phyloP scores from a whole-genome alignment of 1,140 invertebrate genomes.

The Xylocopa sonorina region DNA sequence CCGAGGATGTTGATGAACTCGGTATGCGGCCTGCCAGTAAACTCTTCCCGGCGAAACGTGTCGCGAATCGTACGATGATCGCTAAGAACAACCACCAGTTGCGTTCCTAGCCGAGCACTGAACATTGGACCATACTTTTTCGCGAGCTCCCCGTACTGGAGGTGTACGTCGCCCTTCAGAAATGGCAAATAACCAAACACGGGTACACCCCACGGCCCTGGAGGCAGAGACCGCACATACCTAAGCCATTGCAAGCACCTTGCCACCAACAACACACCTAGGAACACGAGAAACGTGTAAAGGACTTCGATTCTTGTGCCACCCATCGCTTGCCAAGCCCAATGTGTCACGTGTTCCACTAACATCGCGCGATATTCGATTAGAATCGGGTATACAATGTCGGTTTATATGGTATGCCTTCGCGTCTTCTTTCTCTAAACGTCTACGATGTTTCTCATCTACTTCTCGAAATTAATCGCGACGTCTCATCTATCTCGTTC shows the following conservation, averaged over 20 bases:
- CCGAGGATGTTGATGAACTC: slow-evolving; percentile 93
- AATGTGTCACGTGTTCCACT: slow-evolving; percentile 67
- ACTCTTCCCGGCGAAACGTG: slow-evolving; percentile 91
- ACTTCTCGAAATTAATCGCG: neutral
- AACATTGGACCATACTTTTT: slow-evolving; percentile 91
- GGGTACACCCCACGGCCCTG: slow-evolving; percentile 93
- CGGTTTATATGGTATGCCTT: neutral
- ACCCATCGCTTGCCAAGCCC: slow-evolving; percentile 63
- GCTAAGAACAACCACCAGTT: slow-evolving; percentile 91
- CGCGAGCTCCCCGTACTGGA: slow-evolving; percentile 89
- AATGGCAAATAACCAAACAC: slow-evolving; percentile 92
- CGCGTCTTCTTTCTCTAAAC: too few species aligned
- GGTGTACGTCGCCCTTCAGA: slow-evolving; percentile 89
- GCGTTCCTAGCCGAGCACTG: slow-evolving; percentile 90
- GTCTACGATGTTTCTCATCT: neutral
- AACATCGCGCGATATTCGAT: slow-evolving; percentile 63
- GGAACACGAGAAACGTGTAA: slow-evolving; percentile 81
- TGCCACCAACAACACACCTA: slow-evolving; percentile 81
- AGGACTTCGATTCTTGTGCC: slow-evolving; percentile 63
- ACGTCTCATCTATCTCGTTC: neutral
- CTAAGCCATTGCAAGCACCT: slow-evolving; percentile 82
- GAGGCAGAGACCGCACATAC: slow-evolving; percentile 86
- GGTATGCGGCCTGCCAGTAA: slow-evolving; percentile 92
- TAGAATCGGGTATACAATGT: too few species aligned
- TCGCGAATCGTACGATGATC: slow-evolving; percentile 92